phyloP scores from a whole-genome alignment of 2,797 vertebrate species.

The Morus bassanus region DNA sequence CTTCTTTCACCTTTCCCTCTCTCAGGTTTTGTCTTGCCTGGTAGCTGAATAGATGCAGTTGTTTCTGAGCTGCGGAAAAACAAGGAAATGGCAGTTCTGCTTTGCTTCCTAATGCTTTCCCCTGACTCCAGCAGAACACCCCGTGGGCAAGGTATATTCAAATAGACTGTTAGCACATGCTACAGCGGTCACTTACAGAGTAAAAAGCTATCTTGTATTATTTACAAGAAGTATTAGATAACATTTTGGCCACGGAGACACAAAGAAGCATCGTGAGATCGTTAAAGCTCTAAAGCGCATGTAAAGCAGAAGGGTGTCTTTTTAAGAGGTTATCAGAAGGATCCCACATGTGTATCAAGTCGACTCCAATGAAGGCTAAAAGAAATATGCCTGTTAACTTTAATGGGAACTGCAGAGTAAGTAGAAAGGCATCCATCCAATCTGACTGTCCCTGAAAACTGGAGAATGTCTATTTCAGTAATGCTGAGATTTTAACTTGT shows the following conservation, averaged over 20 bases:
- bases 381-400: not conserved
- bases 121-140: not conserved
- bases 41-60: not conserved
- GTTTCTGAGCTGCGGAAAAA: not conserved
- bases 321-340: slow-evolving; percentile 54
- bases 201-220: slow-evolving; percentile 30
- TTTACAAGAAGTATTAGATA: slow-evolving; percentile 49
- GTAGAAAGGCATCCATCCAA: not conserved
- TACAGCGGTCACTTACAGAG: not conserved
- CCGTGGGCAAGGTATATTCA: not conserved
- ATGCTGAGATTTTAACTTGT: not conserved
- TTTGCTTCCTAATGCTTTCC: not conserved
- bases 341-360: not conserved
- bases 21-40: not conserved
- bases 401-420: not conserved
- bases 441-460: not conserved
- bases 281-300: slow-evolving; percentile 24
- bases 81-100: not conserved
- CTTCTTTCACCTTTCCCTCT: not conserved
- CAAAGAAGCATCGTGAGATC: not conserved
- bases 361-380: not conserved
- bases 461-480: not conserved
- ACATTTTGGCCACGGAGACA: not conserved
- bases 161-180: not conserved
- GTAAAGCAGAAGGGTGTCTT: slow-evolving; percentile 40